Conservation (phyloP, 2,888 invertebrate genomes). For the Cataglyphis albicans region DNA sequence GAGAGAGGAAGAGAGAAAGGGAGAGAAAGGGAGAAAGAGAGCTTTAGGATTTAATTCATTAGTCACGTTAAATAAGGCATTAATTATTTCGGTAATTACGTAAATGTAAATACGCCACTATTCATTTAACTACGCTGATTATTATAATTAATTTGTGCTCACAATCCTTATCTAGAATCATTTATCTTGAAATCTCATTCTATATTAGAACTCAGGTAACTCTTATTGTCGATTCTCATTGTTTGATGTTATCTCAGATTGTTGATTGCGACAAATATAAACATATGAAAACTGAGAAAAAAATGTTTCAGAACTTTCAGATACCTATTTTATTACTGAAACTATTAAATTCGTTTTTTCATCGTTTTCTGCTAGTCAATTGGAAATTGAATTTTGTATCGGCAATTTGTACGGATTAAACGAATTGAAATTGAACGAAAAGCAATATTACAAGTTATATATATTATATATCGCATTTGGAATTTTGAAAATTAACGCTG, state of each 20-base stretch:
- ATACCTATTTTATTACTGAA: not conserved
- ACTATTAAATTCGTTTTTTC: not conserved
- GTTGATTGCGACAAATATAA: not conserved
- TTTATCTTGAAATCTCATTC: constrained; percentile 54
- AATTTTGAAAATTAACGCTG: constrained; percentile 1
- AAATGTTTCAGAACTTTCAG: not conserved
- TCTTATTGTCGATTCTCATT: constrained; percentile 25
- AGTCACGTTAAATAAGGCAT: constrained; percentile 66
- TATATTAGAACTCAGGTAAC: constrained; percentile 17
- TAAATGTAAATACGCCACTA: constrained; percentile 66
- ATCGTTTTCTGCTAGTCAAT: not conserved
- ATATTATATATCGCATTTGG: not conserved
- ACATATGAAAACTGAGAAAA: not conserved
- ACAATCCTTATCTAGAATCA: constrained; percentile 56
- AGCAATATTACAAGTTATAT: not conserved
- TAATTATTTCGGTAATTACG: constrained; percentile 72
- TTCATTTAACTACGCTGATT: constrained; percentile 66
- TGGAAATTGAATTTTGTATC: not conserved
- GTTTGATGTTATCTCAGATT: not conserved
- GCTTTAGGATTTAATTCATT: constrained; percentile 67
- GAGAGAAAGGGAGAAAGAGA: too few species aligned
- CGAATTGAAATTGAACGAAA: not conserved
- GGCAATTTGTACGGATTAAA: not conserved
- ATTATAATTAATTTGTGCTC: constrained; percentile 69
- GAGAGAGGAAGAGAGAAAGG: not conserved